Evolutionary conservation across 37 sponge, comb jelly and placozoan genomes (phyloP).

Genomic region (Beroe ovata): DNA sequence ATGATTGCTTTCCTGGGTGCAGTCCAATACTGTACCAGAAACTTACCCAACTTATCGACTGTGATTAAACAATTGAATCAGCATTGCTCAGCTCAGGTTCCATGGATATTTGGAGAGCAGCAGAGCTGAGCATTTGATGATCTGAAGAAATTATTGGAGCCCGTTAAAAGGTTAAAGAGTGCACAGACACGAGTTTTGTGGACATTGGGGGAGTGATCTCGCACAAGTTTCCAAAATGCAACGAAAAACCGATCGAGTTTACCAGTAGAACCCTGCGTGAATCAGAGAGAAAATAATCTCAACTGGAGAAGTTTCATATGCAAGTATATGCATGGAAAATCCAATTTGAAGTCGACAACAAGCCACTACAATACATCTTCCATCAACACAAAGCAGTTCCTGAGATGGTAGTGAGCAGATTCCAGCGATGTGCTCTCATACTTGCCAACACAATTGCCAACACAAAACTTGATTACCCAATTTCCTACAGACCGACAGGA

Average conservation of each 20-base stretch:
- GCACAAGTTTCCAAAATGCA: slow-evolving; percentile 59
- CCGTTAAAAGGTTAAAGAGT: slow-evolving; percentile 67
- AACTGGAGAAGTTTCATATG: slow-evolving; percentile 71
- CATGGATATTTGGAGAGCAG: slow-evolving; percentile 58
- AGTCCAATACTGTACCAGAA: slow-evolving; percentile 69
- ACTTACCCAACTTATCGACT: slow-evolving; percentile 67
- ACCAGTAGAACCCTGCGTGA: slow-evolving; percentile 59
- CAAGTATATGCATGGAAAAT: slow-evolving; percentile 70
- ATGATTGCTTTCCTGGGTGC: slow-evolving; percentile 69
- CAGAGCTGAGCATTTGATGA: slow-evolving; percentile 67
- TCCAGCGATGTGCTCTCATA: slow-evolving; percentile 71
- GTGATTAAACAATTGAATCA: slow-evolving; percentile 67
- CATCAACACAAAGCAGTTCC: slow-evolving; percentile 27
- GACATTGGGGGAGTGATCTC: slow-evolving; percentile 70
- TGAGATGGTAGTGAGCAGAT: slow-evolving; percentile 66
- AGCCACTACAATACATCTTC: slow-evolving; percentile 71
- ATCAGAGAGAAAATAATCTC: slow-evolving; percentile 64
- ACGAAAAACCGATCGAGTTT: slow-evolving; percentile 70
- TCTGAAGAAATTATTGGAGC: slow-evolving; percentile 67
- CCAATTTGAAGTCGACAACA: slow-evolving; percentile 69
- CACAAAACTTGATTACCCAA: slow-evolving; percentile 68
- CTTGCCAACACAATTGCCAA: slow-evolving; percentile 64
- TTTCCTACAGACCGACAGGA: slow-evolving; percentile 50
- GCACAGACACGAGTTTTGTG: slow-evolving; percentile 68
- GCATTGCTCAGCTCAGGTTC: slow-evolving; percentile 26